Evolutionary conservation across 2,888 invertebrate species (phyloP).

Genomic region (Tupiocoris notatus): DNA sequence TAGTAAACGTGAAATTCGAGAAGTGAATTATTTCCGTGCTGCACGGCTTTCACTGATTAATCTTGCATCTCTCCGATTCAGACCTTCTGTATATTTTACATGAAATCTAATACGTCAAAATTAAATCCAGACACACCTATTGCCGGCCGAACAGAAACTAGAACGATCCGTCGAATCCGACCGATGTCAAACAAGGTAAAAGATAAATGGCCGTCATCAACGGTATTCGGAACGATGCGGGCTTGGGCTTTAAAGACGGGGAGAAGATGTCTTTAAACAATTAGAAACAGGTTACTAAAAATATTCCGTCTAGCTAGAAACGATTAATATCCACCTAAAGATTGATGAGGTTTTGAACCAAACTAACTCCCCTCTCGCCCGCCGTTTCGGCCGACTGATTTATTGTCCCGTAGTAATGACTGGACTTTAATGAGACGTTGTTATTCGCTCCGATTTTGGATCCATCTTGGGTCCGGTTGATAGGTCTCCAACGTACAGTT

Average conservation of each 20-base stretch:
- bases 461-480: no score
- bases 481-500: no score
- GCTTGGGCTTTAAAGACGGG: constrained; percentile 3
- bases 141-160: not conserved
- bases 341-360: constrained; percentile 34
- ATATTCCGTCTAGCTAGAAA: constrained; percentile 38
- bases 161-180: not conserved
- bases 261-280: constrained; percentile 35
- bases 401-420: constrained; percentile 36
- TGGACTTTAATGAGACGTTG: constrained; percentile 39
- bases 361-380: constrained; percentile 6
- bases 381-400: constrained; percentile 22
- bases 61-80: no score
- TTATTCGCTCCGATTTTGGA: constrained; percentile 36
- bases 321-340: constrained; percentile 37
- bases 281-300: constrained; percentile 44
- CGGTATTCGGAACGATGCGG: constrained; percentile 4
- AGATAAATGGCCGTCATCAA: constrained; percentile 39
- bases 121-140: not conserved
- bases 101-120: not conserved
- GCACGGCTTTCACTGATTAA: no score
- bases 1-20: no score
- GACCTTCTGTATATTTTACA: no score
- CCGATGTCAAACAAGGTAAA: constrained; percentile 32
- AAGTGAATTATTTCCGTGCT: no score